Evolutionary conservation across 2,113 vertebrate species (phyloP).

Genomic region (Chlamydotis undulata): DNA sequence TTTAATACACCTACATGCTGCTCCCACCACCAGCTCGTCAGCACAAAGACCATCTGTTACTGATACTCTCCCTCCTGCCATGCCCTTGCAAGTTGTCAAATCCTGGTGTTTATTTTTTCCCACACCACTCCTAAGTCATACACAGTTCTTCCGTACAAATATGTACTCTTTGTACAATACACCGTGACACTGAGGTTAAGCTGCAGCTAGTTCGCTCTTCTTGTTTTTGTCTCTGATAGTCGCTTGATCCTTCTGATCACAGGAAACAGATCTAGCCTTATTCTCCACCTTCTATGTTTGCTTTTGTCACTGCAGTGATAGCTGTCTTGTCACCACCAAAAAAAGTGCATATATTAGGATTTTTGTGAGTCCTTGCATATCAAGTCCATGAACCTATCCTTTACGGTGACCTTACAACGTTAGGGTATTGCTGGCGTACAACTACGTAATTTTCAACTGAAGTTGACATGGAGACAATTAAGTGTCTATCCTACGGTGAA

Average conservation of each 20-base stretch:
- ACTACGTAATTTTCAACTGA: neutral
- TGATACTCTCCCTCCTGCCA: neutral
- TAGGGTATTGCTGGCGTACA: neutral
- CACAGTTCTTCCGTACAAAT: neutral
- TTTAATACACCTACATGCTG: neutral
- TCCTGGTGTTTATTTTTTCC: neutral
- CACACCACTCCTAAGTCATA: no score
- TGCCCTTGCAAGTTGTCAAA: rapidly evolving
- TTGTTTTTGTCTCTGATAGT: neutral
- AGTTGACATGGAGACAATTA: neutral
- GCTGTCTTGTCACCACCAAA: neutral
- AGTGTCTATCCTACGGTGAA: neutral
- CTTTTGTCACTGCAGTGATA: neutral
- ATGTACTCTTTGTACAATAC: rapidly evolving
- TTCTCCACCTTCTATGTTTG: neutral
- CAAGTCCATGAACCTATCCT: neutral
- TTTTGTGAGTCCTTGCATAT: neutral
- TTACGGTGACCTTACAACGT: neutral
- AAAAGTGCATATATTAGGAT: neutral
- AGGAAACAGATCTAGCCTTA: neutral
- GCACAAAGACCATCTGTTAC: neutral
- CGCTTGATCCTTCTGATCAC: neutral
- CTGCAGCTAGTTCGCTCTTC: neutral
- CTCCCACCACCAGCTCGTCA: neutral
- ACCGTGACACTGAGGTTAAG: rapidly evolving